A percentile compares a stretch with the other conserved stretches of the same genome.
phyloP scores from a whole-genome alignment of 2,888 invertebrate species.

The Phyto melanocephala region DNA sequence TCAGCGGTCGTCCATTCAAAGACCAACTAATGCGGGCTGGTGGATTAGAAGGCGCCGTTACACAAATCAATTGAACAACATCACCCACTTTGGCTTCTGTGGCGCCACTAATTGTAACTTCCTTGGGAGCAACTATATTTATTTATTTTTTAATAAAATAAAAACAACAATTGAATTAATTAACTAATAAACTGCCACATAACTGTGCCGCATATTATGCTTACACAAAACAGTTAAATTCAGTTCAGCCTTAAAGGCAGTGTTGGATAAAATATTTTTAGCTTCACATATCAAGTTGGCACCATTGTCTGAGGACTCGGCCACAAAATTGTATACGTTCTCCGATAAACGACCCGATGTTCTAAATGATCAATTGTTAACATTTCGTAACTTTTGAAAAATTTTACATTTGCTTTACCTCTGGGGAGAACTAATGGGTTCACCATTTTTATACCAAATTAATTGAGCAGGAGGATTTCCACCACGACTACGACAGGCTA shows the following conservation, averaged over 20 bases:
- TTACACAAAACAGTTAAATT: slow-evolving; percentile 75
- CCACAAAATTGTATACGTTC: slow-evolving; percentile 75
- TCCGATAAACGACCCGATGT: slow-evolving; percentile 77
- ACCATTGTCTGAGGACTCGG: slow-evolving; percentile 72
- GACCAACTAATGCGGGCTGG: slow-evolving; percentile 76
- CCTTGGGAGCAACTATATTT: slow-evolving; percentile 73
- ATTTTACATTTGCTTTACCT: slow-evolving; percentile 62
- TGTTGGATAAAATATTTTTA: slow-evolving; percentile 74
- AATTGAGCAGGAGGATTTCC: slow-evolving; percentile 76
- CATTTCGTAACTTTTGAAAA: background rate
- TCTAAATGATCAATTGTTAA: slow-evolving; percentile 52
- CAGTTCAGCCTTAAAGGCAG: slow-evolving; percentile 72
- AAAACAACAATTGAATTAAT: slow-evolving; percentile 10
- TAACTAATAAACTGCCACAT: background rate
- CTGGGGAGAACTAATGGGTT: slow-evolving; percentile 73
- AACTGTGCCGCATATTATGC: slow-evolving; percentile 53
- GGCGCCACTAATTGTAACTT: slow-evolving; percentile 73
- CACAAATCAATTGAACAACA: slow-evolving; percentile 71
- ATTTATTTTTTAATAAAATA: background rate
- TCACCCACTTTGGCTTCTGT: slow-evolving; percentile 74
- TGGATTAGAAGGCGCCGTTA: slow-evolving; percentile 76
- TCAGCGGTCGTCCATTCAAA: slow-evolving; percentile 74
- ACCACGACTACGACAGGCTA: slow-evolving; percentile 77
- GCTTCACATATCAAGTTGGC: slow-evolving; percentile 75
- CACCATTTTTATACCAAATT: slow-evolving; percentile 76